A percentile compares a stretch with the other conserved stretches of the same genome.
These are phyloP conservation scores for Varecia variegata DNA, from an alignment of 2,797 vertebrate genomes.

Conservation along the genomic window DNA sequence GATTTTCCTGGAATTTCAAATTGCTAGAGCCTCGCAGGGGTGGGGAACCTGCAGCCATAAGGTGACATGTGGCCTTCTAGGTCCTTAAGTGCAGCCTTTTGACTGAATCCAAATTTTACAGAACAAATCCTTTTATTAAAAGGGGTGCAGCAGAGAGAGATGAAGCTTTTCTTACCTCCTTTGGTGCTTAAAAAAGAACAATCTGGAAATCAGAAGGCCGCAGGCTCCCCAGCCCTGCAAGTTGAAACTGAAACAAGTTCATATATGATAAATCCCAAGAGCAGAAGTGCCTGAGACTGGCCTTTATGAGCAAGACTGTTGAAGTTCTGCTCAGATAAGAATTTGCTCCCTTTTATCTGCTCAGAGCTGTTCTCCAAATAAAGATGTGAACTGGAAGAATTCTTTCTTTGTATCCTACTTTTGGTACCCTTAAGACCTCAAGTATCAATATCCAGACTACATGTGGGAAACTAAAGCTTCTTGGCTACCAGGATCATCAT, in stretches of 20 bases:
- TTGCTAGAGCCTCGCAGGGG: neutral
- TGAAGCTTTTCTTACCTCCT: neutral
- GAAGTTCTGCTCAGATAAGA: neutral
- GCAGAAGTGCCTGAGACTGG: neutral
- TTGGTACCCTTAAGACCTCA: neutral
- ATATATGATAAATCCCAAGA: neutral
- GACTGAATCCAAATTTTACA: neutral
- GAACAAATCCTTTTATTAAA: neutral
- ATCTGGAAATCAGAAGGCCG: neutral
- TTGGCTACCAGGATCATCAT: neutral
- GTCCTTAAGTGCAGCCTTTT: neutral
- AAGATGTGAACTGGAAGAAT: neutral
- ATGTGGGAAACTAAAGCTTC: neutral
- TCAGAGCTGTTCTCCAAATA: slow-evolving; percentile 6
- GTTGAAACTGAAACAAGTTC: neutral
- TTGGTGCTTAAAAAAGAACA: neutral
- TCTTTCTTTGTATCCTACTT: neutral
- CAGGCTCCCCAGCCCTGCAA: too few species aligned
- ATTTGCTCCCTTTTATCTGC: neutral
- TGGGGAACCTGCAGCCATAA: neutral
- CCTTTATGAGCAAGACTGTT: neutral
- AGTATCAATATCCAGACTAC: neutral
- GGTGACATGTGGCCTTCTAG: neutral
- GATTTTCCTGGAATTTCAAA: neutral
- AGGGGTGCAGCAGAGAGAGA: neutral